Evolutionary conservation across 2,888 invertebrate genomes (phyloP).

Genomic region (Acrobasis repandana): DNA sequence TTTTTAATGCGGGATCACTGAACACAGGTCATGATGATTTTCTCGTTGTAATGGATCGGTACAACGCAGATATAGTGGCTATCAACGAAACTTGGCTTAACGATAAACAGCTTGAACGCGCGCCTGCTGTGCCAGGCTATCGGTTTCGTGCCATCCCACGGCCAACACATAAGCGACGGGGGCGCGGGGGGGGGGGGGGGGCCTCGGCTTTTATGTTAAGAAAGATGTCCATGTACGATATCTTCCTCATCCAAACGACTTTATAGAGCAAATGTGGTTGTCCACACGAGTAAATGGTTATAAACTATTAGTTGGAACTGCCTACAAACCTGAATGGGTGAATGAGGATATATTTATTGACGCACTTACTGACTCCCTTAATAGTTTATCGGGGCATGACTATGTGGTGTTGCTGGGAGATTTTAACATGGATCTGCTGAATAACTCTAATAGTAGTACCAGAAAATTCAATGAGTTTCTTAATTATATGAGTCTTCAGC

Average conservation of each 20-base stretch:
- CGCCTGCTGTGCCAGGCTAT: not conserved
- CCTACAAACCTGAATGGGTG: no score
- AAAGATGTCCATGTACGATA: not conserved
- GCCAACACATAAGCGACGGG: not conserved
- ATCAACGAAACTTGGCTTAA: not conserved
- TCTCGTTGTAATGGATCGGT: not conserved
- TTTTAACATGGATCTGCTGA: no score
- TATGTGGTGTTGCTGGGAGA: no score
- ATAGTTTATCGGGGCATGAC: no score
- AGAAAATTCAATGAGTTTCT: no score
- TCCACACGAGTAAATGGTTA: not conserved
- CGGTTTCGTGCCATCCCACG: not conserved
- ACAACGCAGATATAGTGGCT: not conserved
- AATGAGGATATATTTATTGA: no score
- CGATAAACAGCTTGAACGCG: not conserved
- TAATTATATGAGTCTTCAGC: no score
- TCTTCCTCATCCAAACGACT: not conserved
- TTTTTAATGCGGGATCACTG: not conserved
- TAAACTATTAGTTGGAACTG: not conserved
- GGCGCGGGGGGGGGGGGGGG: not conserved
- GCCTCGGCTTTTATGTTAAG: not conserved
- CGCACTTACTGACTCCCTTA: no score
- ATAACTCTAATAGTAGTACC: no score
- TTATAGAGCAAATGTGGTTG: not conserved
- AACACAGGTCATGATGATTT: constrained; percentile 4